A percentile compares a stretch with the other conserved stretches of the same genome.
Evolutionary conservation across 2,113 vertebrate species (phyloP).

Genomic region (Alethe diademata): DNA sequence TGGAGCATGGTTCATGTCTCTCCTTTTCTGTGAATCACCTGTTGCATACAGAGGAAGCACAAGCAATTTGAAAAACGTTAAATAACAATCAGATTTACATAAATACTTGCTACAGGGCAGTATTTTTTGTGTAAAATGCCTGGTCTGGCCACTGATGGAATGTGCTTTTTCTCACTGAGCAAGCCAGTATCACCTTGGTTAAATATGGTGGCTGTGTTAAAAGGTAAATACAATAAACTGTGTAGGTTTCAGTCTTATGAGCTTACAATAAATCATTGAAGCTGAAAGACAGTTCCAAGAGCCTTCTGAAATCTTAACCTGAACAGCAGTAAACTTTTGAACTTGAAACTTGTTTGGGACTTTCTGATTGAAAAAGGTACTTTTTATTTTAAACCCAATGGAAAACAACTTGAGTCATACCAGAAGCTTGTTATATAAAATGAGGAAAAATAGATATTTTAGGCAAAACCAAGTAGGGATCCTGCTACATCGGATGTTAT

Average conservation of each 20-base stretch:
- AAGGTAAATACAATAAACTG: background rate
- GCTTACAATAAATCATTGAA: background rate
- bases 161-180: background rate
- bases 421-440: background rate
- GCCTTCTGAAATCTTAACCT: background rate
- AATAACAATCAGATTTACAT: background rate
- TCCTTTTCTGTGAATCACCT: background rate
- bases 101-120: background rate
- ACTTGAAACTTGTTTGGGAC: slow-evolving; percentile 22
- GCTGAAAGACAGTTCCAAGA: background rate
- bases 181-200: background rate
- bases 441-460: background rate
- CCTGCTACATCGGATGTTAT: background rate
- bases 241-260: background rate
- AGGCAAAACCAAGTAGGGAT: background rate
- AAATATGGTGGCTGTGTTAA: accelerated
- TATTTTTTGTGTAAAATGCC: background rate
- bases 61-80: background rate
- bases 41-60: background rate
- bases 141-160: background rate
- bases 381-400: slow-evolving; percentile 1
- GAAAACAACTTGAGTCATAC: slow-evolving; percentile 30
- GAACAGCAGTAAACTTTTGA: background rate
- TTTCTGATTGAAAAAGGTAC: slow-evolving; percentile 43
- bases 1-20: background rate